phyloP scores from a whole-genome alignment of 2,888 invertebrate genomes.

The Andrena haemorrhoa region DNA sequence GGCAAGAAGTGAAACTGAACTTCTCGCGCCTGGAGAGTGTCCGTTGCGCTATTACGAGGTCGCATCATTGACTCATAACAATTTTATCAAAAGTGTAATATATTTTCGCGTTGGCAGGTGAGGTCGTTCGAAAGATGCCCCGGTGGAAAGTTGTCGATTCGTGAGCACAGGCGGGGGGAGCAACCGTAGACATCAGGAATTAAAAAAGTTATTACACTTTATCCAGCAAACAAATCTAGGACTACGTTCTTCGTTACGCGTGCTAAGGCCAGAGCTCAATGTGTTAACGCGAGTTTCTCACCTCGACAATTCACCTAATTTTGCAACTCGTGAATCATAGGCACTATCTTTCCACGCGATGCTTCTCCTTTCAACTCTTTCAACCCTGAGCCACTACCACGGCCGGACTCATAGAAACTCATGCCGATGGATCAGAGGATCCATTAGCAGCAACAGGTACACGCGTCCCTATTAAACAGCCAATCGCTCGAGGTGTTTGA shows the following conservation, averaged over 20 bases:
- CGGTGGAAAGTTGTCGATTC: background rate
- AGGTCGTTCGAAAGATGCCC: background rate
- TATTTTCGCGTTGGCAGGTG: conserved; percentile 7
- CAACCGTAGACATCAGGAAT: background rate
- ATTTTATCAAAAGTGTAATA: conserved; percentile 17
- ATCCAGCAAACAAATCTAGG: background rate
- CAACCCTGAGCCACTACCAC: background rate
- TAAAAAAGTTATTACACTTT: background rate
- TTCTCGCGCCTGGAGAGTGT: background rate
- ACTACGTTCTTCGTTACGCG: background rate
- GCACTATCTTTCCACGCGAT: conserved; percentile 38
- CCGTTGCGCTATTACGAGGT: background rate
- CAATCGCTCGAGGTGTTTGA: no score
- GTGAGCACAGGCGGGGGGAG: background rate
- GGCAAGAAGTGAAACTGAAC: conserved; percentile 6
- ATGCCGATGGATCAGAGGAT: no score
- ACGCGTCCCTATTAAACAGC: no score
- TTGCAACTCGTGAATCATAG: conserved; percentile 52
- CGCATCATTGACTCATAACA: conserved; percentile 10
- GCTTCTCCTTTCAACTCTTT: conserved; percentile 15
- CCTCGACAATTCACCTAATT: conserved; percentile 42
- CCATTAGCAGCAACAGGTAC: no score
- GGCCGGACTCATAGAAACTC: background rate
- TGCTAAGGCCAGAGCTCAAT: conserved; percentile 4
- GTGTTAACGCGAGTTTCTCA: conserved; percentile 25